Evolutionary conservation across 2,113 vertebrate species (phyloP).

Genomic region (Heterotis niloticus): DNA sequence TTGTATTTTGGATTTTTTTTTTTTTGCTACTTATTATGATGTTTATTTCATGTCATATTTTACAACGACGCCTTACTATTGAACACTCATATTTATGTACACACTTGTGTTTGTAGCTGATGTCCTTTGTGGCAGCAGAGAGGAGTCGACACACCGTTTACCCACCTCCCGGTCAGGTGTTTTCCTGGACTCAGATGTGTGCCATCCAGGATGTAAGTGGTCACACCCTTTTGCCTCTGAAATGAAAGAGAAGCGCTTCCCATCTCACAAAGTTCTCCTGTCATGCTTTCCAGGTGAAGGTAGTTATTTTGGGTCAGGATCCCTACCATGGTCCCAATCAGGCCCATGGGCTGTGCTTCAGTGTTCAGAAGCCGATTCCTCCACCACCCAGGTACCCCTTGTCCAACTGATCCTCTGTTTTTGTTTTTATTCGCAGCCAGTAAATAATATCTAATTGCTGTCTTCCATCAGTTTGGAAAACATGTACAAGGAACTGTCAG

Average conservation of each 20-base stretch:
- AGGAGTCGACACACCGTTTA: conserved; percentile 67
- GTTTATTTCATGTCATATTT: neutral
- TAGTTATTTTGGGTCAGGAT: conserved; percentile 80
- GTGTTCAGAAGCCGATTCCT: conserved; percentile 72
- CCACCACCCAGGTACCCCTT: conserved; percentile 74
- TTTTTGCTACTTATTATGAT: neutral
- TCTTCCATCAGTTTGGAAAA: conserved; percentile 68
- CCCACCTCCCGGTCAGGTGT: conserved; percentile 70
- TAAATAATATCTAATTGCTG: too few relatives aligned
- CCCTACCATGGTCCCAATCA: conserved; percentile 76
- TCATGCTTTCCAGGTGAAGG: conserved; percentile 69
- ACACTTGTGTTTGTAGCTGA: conserved; percentile 56
- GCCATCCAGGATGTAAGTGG: conserved; percentile 70
- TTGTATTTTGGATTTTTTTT: too few relatives aligned
- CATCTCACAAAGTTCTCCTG: neutral
- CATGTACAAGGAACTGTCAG: conserved; percentile 72
- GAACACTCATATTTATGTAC: neutral
- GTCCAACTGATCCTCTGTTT: too few relatives aligned
- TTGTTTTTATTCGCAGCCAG: too few relatives aligned
- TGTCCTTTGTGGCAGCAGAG: conserved; percentile 69
- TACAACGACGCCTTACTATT: too few relatives aligned
- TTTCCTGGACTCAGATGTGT: conserved; percentile 77
- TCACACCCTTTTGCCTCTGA: neutral
- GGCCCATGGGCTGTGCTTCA: conserved; percentile 81
- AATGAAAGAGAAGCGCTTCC: neutral